Evolutionary conservation across 1,140 invertebrate species (phyloP).

Genomic region (Atta cephalotes): DNA sequence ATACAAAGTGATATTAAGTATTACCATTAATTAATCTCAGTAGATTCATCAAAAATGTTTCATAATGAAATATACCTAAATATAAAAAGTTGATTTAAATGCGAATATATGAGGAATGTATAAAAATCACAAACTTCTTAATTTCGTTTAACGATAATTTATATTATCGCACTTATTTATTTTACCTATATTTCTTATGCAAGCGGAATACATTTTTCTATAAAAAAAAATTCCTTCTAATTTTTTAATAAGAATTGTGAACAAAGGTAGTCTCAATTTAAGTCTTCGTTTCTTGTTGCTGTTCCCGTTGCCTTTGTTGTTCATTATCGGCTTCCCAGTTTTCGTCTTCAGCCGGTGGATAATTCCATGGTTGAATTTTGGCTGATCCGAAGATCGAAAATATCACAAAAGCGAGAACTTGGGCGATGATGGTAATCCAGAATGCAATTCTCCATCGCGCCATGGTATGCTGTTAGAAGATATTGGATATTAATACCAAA

Average conservation of each 20-base stretch:
- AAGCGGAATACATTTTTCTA: not conserved
- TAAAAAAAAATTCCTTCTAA: not conserved
- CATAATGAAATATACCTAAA: not conserved
- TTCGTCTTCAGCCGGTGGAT: slow-evolving; percentile 66
- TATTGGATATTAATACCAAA: not conserved
- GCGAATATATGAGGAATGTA: not conserved
- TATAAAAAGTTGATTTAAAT: not conserved
- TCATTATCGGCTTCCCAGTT: slow-evolving; percentile 24
- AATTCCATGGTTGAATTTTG: slow-evolving; percentile 94
- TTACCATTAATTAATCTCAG: slow-evolving; percentile 25
- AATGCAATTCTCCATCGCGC: slow-evolving; percentile 93
- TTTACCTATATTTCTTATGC: not conserved
- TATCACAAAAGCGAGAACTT: slow-evolving; percentile 90
- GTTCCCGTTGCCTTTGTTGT: slow-evolving; percentile 15
- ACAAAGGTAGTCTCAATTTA: slow-evolving; percentile 4
- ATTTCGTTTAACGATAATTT: not conserved
- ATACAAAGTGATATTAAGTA: slow-evolving; percentile 14
- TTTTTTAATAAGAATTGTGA: not conserved
- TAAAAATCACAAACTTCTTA: not conserved
- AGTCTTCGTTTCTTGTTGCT: slow-evolving; percentile 46
- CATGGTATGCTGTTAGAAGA: slow-evolving; percentile 90
- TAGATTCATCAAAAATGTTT: slow-evolving; percentile 1
- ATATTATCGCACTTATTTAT: not conserved
- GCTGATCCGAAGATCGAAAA: slow-evolving; percentile 93
- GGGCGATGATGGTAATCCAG: slow-evolving; percentile 91